A percentile compares a stretch with the other conserved stretches of the same genome.
Conservation (phyloP, 2,797 vertebrate species). For the Antrozous pallidus region DNA sequence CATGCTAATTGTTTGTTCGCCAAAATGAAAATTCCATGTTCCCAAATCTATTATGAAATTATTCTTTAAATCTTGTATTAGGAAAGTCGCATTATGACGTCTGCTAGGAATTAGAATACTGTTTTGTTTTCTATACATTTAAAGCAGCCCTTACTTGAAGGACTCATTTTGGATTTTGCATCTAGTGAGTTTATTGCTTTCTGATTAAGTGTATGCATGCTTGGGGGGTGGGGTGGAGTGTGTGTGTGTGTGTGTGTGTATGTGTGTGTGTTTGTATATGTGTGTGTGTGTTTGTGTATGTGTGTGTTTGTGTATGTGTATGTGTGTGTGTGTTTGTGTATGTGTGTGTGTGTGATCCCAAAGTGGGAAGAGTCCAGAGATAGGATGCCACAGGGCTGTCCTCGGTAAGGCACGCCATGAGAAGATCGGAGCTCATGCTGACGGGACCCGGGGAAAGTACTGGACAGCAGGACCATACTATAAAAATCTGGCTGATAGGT, state of each 20-base stretch:
- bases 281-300: background rate
- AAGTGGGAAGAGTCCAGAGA: background rate
- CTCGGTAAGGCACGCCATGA: background rate
- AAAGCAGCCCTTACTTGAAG: background rate
- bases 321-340: background rate
- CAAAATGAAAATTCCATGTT: background rate
- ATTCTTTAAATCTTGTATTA: background rate
- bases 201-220: background rate
- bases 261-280: too few relatives aligned
- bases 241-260: too few relatives aligned
- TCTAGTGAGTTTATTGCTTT: slow-evolving; percentile 5
- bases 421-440: slow-evolving; percentile 72
- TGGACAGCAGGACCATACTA: slow-evolving; percentile 64
- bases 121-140: background rate
- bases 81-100: background rate
- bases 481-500: slow-evolving; percentile 71
- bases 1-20: background rate
- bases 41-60: background rate
- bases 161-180: slow-evolving; percentile 41
- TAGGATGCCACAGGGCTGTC: background rate
- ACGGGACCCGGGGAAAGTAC: slow-evolving; percentile 65
- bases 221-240: too few relatives aligned
- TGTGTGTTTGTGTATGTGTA: background rate
- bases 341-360: background rate
- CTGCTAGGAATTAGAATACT: background rate